phyloP scores from a whole-genome alignment of 2,888 invertebrate species.

The Drosophila affinis region DNA sequence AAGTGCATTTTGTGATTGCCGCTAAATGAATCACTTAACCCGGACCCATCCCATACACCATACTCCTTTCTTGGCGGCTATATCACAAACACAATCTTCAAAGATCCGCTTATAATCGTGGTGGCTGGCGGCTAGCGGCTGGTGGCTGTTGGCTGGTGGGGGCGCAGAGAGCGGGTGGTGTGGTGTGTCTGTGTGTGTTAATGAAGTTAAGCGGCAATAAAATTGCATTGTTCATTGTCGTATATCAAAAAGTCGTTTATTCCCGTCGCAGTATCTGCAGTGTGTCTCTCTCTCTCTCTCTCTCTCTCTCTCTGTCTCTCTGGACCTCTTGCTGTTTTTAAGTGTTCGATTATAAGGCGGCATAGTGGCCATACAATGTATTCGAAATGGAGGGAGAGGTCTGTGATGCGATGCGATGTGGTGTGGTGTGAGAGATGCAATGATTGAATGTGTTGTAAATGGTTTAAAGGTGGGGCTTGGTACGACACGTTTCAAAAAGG shows the following conservation, averaged over 20 bases:
- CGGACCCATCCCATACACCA: conserved; percentile 28
- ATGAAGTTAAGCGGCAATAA: conserved; percentile 79
- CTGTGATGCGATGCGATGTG: neutral
- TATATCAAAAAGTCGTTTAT: conserved; percentile 56
- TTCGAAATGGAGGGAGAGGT: conserved; percentile 6
- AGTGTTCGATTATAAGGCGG: conserved; percentile 29
- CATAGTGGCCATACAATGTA: conserved; percentile 58
- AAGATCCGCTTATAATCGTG: conserved; percentile 69
- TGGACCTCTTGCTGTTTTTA: conserved; percentile 34
- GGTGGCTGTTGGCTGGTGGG: neutral
- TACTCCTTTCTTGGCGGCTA: conserved; percentile 61
- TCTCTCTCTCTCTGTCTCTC: conserved; percentile 12
- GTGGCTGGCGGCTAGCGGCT: conserved; percentile 6
- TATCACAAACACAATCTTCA: conserved; percentile 71
- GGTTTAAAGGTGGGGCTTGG: conserved; percentile 22
- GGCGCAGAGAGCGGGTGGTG: conserved; percentile 4
- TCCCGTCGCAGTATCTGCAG: conserved; percentile 8
- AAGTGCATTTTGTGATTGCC: conserved; percentile 79
- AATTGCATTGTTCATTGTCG: conserved; percentile 72
- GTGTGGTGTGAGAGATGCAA: conserved; percentile 24
- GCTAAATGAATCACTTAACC: conserved; percentile 78
- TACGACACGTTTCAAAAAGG: conserved; percentile 4
- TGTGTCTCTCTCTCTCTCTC: conserved; percentile 11
- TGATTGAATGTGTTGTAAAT: conserved; percentile 36
- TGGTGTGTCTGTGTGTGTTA: conserved; percentile 48